Base-by-base conservation (phyloP, 92 coral and sea anemone genomes). In the Zoanthus solanderi region DNA sequence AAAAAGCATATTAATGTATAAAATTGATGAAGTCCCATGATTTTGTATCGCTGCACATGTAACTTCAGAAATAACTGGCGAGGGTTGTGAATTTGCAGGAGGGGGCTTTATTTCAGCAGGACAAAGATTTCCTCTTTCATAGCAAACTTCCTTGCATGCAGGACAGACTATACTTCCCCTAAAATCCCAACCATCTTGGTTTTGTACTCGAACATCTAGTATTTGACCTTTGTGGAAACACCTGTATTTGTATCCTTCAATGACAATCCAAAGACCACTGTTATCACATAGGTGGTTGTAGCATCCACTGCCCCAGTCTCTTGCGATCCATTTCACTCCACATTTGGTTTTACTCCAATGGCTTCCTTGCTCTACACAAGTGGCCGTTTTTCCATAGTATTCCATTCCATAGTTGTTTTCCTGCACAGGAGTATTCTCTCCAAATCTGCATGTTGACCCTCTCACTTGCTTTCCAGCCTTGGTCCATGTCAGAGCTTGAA, bases 251-350 rank as follows among this genome's bases (percentile, higher is more conserved):
- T 92, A 87, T 13, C 98, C 98, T 57, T 81, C 54, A 13, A 97
- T 84, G 3, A 92, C 66, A 50, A 97, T 75, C 83, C 78, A 91
- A 5, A 97, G 90, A 6, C 98, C 96, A 84, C 86, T 89, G 1
- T 71, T 84, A 58, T 91, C 89, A 81, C 99, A 97, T 7, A 23
- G 0, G 65, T 91, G 94, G 23, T 68, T 60, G 67, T 97, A 97
- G 73, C 99, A 97, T 5, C 99, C 99, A 79, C 98, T 94, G 1
- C 99, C 99, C 98, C 98, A 95, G 76, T 94, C 93, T 15, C 88
- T 75, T 63, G 98, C 94, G 6, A 90, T 93, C 89, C 93, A 93
- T 4, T 86, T 91, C 2, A 81, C 91, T 15, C 90, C 78, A 85
- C 99, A 95, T 68, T 86, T 91, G 1, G 78, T 79, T 84, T 88